A percentile compares a stretch with the other conserved stretches of the same genome.
These are phyloP conservation scores for Garrulus glandarius DNA, from an alignment of 2,797 vertebrate species.

Conservation along the genomic window DNA sequence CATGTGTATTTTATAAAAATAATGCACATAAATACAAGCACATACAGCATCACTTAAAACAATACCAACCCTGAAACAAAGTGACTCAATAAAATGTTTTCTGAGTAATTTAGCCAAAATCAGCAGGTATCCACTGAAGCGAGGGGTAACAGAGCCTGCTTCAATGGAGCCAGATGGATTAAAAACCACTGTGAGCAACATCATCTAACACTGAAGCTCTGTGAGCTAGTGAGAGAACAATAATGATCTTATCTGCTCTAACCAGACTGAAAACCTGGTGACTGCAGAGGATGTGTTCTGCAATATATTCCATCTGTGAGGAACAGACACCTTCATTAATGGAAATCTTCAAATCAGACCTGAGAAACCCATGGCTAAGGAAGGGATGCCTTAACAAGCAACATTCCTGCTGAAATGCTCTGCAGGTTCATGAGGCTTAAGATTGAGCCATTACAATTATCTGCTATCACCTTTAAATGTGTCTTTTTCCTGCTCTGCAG, in stretches of 20 bases:
- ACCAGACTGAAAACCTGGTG: conserved; percentile 23
- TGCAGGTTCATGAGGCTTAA: background rate
- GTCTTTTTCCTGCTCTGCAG: background rate
- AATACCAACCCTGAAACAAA: background rate
- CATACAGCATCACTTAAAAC: background rate
- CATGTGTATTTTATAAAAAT: background rate
- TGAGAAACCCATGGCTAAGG: background rate
- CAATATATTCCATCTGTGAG: conserved; percentile 30
- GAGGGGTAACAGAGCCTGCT: background rate
- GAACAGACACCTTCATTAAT: conserved; percentile 50
- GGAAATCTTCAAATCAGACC: conserved; percentile 30
- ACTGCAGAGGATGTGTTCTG: background rate
- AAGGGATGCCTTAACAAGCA: background rate
- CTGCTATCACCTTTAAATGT: background rate
- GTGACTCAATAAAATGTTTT: background rate
- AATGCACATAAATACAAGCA: background rate
- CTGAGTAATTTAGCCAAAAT: background rate
- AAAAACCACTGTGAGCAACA: conserved; percentile 10
- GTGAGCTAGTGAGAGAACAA: background rate
- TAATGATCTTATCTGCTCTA: conserved; percentile 33
- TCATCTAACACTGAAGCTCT: conserved; percentile 6
- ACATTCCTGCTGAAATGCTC: conserved; percentile 4
- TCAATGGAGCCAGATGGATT: background rate
- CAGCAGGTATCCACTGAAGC: background rate
- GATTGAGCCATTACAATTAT: background rate